Evolutionary conservation across 2,113 vertebrate species (phyloP), one percentile per base, ranked within the genome.

Genomic region (Canis aureus): DNA sequence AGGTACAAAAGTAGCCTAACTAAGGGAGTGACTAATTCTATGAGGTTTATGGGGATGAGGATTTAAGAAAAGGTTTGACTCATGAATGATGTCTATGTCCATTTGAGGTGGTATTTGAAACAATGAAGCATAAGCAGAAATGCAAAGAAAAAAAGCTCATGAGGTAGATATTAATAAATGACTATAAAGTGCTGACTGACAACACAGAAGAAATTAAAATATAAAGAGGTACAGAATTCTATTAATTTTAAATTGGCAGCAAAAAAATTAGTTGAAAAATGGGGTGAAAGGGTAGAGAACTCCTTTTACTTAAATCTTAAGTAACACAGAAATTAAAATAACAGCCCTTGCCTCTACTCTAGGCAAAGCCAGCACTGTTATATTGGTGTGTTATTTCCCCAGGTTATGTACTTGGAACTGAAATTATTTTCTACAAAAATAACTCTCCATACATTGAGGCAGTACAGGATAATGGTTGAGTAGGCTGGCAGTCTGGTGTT

Each of bases 301-400:
- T 90, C 29, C 43, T 95, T 92, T 96, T 79, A 94, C 51, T 95
- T 49, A 92, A 95, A 74, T 35, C 51, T 55, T 38, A 91, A 80
- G 53, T 32, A 87, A 35, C 60, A 80, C 20, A 84, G 53, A 53
- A 92, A 87, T 73, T 29, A 89, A 88, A 91, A 35, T 64, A 83
- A 60, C 4, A 62, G 76, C 29, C 10, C 11, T 97, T n/a, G 43
- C 43, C 43, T 43, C 43, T 43, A 43, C 43, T 43, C 59, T 25
- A 82, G 84, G 43, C 32, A 74, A 94, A 60, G 81, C 35, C 49
- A 78, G 3, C 49, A 7, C 76, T 71, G 49, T 32, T 59, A 51
- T 35, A 64, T 27, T 13, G 7, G 25, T 55, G 20, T 81, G 9
- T 51, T 51, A 49, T 55, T 67, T 35, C 49, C 73, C 59, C 57